Base-by-base conservation (phyloP, 2,113 vertebrate species). In the Collichthys lucidus region DNA sequence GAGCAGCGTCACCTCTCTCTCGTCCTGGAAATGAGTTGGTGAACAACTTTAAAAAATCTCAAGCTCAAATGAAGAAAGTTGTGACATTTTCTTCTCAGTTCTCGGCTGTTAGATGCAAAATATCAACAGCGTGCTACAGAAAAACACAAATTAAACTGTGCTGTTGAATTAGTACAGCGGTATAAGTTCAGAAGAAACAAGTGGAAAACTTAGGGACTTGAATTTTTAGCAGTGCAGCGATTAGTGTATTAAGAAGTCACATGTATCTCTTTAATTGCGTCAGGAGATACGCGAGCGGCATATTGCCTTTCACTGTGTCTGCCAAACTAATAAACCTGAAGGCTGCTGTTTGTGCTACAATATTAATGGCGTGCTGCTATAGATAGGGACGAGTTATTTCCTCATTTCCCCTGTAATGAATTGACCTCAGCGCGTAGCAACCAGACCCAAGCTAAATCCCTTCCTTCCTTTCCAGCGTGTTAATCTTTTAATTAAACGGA, bases 401-500 rank as follows among this genome's bases (percentile, higher is more conserved):
- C 83, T 88, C 82, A 89, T 85, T 91, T 88, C 86, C 35, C 84
- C 84, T 77, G 84, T 90, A 88, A 91, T 91, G 88, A 90, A 88
- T 55, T 87, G 83, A 90, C 90, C 84, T 87, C 66, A 16, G 53
- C 60, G 77, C 15, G 42, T 57, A 74, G 70, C 80, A 78, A 62
- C 86, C 74, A 86, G 74, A 80, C 85, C 79, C 86, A 81, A 88
- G 86, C 80, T 72, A 89, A 90, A 88, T 90, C 88, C 84, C 84
- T 87, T 89, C 86, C 86, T 89, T 88, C 85, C 91, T 82, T 77
- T 83, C 75, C 65, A 81, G 31, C 3, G 79, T 86, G 87, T 90
- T 92, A 92, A 92, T 92, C 87, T 91, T 91, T 91, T 92, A 92
- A 93, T 93, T 92, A 92, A 84, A 92, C 62, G 71, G 62, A 70